A percentile compares a stretch with the other conserved stretches of the same genome.
These are phyloP conservation scores for Ursus arctos DNA, from an alignment of 2,113 vertebrate genomes.

Conservation along the genomic window DNA sequence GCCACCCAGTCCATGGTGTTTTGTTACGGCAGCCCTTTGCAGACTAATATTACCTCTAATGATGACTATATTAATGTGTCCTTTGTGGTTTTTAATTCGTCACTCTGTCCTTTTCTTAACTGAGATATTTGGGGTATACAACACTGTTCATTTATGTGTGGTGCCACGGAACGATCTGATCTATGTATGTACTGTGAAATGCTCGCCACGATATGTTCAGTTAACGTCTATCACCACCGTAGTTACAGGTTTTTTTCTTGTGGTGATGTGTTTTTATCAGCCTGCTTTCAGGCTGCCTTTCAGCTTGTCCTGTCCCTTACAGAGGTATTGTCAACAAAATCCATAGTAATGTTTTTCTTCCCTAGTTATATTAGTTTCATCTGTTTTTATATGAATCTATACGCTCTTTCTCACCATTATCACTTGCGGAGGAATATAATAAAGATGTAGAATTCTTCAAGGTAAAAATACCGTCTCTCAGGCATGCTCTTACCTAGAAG, in stretches of 20 bases:
- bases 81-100: not conserved
- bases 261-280: not conserved
- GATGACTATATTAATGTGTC: not conserved
- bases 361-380: not conserved
- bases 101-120: not conserved
- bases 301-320: not conserved
- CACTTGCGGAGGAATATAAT: not conserved
- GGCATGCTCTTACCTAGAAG: not conserved
- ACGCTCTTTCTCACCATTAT: not conserved
- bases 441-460: not conserved
- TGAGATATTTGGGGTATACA: not conserved
- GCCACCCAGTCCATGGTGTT: not conserved
- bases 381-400: not conserved
- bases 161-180: not conserved
- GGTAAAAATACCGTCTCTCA: not conserved
- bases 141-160: not conserved
- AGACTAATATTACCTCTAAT: not conserved
- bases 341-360: not conserved
- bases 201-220: not conserved
- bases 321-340: not conserved
- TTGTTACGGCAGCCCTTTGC: not conserved
- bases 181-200: not conserved
- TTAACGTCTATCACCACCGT: not conserved
- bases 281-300: not conserved
- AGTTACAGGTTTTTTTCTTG: not conserved